Evolutionary conservation across 2,888 invertebrate genomes (phyloP).

Genomic region (Drosophila flavopinicola): DNA sequence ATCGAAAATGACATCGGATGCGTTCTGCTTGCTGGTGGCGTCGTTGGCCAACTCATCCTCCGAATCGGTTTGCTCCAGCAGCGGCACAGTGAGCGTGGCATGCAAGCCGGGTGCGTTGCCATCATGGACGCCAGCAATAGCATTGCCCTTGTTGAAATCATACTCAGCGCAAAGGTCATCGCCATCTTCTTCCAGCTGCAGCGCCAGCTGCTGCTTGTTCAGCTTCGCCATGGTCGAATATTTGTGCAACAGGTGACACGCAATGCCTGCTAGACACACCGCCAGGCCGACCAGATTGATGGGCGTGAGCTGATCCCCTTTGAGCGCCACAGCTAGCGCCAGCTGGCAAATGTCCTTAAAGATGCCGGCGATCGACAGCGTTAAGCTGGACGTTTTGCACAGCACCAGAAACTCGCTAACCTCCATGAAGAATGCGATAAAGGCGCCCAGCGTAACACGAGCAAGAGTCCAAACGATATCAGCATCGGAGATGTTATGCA

Average conservation of each 20-base stretch:
- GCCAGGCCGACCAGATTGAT: constrained; percentile 94
- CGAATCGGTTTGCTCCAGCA: constrained; percentile 83
- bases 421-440: constrained; percentile 97
- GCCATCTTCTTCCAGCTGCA: constrained; percentile 59
- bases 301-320: constrained; percentile 92
- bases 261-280: constrained; percentile 95
- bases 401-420: constrained; percentile 97
- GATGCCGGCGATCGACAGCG: constrained; percentile 97
- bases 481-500: constrained; percentile 65
- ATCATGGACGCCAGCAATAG: constrained; percentile 39
- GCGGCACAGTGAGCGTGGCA: constrained; percentile 80
- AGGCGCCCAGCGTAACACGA: constrained; percentile 90
- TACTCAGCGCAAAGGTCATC: constrained; percentile 65
- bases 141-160: constrained; percentile 49
- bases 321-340: constrained; percentile 93
- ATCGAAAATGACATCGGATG: constrained; percentile 86
- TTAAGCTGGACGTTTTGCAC: constrained; percentile 97
- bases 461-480: constrained; percentile 85
- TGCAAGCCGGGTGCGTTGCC: constrained; percentile 53
- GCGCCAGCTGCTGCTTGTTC: constrained; percentile 62
- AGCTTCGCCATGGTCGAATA: constrained; percentile 78
- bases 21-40: constrained; percentile 84
- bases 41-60: constrained; percentile 82
- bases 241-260: constrained; percentile 92
- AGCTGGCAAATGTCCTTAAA: constrained; percentile 98